Conservation (phyloP, 2,113 vertebrate species). For the Pycnonotus jocosus region DNA sequence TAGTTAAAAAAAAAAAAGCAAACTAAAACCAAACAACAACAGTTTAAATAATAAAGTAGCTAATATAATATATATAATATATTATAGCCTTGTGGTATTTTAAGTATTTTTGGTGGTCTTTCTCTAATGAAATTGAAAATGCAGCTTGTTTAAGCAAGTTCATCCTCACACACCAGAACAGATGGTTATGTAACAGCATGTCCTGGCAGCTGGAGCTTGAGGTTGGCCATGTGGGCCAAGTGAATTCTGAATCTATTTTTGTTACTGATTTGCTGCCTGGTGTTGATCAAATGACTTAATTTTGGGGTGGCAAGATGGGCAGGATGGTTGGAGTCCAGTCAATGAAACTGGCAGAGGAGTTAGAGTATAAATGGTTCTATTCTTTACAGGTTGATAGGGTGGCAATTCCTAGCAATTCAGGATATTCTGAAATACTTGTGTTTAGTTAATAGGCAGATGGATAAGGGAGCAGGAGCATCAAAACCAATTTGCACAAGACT, state of each 20-base stretch:
- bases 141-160: not conserved
- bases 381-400: not conserved
- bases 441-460: not conserved
- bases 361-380: not conserved
- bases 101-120: not conserved
- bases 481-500: not conserved
- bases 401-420: not conserved
- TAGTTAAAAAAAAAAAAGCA: not conserved
- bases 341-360: not conserved
- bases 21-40: not conserved
- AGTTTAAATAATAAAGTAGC: not conserved
- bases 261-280: not conserved
- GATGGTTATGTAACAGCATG: not conserved
- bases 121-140: not conserved
- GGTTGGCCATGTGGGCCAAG: not conserved
- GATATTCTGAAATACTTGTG: not conserved
- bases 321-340: not conserved
- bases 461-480: not conserved
- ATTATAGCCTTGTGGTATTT: not conserved
- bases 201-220: not conserved
- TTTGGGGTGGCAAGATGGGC: accelerated
- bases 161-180: not conserved
- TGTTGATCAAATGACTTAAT: not conserved
- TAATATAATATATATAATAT: not conserved
- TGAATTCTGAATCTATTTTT: not conserved